Percentiles rank a stretch among this genome's conserved stretches.
Evolutionary conservation across 2,797 vertebrate genomes (phyloP).

Genomic region (Psittacula echo): DNA sequence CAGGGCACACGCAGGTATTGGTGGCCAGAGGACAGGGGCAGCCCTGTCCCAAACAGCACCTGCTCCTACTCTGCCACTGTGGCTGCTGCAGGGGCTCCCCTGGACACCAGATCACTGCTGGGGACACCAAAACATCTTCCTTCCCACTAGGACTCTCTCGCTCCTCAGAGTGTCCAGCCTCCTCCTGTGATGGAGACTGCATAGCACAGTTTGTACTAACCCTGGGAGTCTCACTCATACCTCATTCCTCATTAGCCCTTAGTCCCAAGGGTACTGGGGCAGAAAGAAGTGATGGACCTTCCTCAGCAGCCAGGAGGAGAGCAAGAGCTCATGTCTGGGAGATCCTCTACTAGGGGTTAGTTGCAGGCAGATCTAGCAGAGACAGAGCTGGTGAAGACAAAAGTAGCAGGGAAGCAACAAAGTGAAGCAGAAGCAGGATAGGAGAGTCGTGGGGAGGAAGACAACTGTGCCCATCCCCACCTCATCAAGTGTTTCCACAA

Average conservation of each 20-base stretch:
- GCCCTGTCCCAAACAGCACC: neutral
- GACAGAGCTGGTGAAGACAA: neutral
- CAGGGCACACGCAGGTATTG: neutral
- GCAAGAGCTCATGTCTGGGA: neutral
- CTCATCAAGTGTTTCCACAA: neutral
- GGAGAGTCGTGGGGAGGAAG: neutral
- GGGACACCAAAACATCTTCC: neutral
- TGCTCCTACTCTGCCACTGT: neutral
- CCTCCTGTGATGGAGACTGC: neutral
- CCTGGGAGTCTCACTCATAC: neutral
- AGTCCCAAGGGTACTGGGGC: neutral
- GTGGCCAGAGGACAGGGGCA: neutral
- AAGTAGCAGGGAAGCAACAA: neutral
- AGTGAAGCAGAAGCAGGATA: slow-evolving; percentile 27
- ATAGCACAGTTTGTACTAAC: neutral
- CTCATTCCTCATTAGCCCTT: neutral
- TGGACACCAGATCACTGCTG: neutral
- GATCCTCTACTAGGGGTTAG: neutral
- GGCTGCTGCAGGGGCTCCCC: neutral
- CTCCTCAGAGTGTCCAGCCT: neutral
- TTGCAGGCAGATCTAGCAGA: neutral
- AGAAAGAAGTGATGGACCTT: neutral
- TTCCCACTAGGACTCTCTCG: neutral
- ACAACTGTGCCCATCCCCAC: neutral
- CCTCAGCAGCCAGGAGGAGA: neutral